Base-by-base conservation (phyloP, 2,113 vertebrate genomes). In the Pituophis catenifer region DNA sequence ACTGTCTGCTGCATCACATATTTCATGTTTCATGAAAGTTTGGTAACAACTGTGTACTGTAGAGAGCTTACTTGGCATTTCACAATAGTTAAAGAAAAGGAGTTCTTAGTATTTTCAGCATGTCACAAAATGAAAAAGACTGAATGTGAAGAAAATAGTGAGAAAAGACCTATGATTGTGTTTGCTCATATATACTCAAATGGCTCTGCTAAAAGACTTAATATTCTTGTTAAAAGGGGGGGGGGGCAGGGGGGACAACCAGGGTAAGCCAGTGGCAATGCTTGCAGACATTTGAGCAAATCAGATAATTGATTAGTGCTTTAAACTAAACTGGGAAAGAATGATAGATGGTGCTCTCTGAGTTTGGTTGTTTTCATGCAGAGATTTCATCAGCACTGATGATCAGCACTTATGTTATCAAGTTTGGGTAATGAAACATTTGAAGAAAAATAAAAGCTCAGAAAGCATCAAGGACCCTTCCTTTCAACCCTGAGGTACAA, bases 251-350 rank as follows among this genome's bases (percentile, higher is more conserved):
- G 95, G 87, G 0, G 0, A 89, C 90, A 94, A 95, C 90, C 95
- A 96, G 94, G 94, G 95, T 96, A 96, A 50, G 94, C 90, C 62
- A 90, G 96, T 94, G 87, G 95, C 91, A 90, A 93, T 89, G 94
- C 89, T 93, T 96, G 91, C 89, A 96, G 93, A 93, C 95, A 89
- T 0, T 62, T 95, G 93, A 23, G 94, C 93, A 94, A 86, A 52
- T 57, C 62, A 57, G 89, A 93, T 92, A 92, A 1, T 29, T 96
- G 91, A 96, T 94, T 92, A 89, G 87, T 89, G 93, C 95, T 33
- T 93, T 50, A 92, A 65, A 91, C 50, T 62, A 94, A 33, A 24
- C 29, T 92, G 89, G 88, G 0, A 0, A 94, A 81, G 12, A 62
- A 90, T 94, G 90, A 38, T 24, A 4, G 26, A 62, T 26, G 8